Evolutionary conservation across 2,797 vertebrate species (phyloP).

Genomic region (Kryptopterus vitreolus): DNA sequence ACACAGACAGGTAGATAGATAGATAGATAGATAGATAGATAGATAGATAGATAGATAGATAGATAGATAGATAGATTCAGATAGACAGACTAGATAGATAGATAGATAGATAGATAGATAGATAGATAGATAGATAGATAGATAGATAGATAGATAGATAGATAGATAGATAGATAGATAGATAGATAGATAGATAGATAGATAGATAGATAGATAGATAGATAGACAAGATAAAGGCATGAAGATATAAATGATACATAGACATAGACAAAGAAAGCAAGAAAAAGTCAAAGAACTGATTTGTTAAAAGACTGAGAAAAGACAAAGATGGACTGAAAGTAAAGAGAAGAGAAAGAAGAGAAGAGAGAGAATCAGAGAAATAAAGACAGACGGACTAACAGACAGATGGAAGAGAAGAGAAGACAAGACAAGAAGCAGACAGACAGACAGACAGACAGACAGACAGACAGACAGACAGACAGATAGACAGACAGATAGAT

Average conservation of each 20-base stretch:
- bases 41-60: neutral
- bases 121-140: neutral
- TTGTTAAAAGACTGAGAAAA: neutral
- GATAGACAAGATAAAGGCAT: neutral
- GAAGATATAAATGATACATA: too few species aligned
- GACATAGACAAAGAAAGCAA: neutral
- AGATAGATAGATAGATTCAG: neutral
- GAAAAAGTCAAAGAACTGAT: too few species aligned
- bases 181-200: neutral
- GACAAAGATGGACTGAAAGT: neutral
- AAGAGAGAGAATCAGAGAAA: neutral
- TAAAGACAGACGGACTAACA: neutral
- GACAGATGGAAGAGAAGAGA: neutral
- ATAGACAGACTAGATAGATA: neutral
- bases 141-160: neutral
- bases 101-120: neutral
- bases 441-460: neutral
- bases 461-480: too few species aligned
- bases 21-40: neutral
- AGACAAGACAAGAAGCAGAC: too few species aligned
- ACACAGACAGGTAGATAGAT: too few species aligned
- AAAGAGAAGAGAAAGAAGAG: neutral
- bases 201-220: fast-evolving
- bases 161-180: neutral
- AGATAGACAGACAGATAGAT: too few species aligned